Evolutionary conservation across 2,888 invertebrate species (phyloP).

Genomic region (Plagiodera versicolora): DNA sequence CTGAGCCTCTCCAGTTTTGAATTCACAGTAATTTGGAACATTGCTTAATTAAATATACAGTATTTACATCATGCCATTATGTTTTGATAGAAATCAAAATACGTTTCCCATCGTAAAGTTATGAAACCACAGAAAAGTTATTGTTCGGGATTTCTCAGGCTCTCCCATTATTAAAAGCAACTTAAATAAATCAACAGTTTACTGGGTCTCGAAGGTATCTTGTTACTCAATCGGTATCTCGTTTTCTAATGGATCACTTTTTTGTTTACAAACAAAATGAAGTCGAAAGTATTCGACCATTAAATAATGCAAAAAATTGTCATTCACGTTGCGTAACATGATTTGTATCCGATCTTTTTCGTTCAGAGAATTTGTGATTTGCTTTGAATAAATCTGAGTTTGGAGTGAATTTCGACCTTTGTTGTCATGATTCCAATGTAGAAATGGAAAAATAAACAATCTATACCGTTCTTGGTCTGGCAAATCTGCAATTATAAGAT

Average conservation of each 20-base stretch:
- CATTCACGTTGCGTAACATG: too few relatives aligned
- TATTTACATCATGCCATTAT: background rate
- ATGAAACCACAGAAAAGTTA: background rate
- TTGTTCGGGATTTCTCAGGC: conserved; percentile 3
- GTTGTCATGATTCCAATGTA: too few relatives aligned
- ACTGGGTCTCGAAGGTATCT: conserved; percentile 5
- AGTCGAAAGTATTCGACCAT: background rate
- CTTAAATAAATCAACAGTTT: conserved; percentile 3
- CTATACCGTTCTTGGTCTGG: too few relatives aligned
- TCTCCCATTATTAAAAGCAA: background rate
- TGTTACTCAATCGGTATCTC: conserved; percentile 7
- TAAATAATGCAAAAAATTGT: background rate
- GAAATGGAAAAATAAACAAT: too few relatives aligned
- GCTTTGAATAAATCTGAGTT: too few relatives aligned
- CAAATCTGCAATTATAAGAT: too few relatives aligned
- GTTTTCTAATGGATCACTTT: background rate
- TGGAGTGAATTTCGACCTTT: too few relatives aligned
- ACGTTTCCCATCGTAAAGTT: conserved; percentile 3
- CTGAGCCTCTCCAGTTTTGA: background rate
- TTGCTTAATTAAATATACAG: background rate
- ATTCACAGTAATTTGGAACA: background rate
- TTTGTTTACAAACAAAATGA: conserved; percentile 6
- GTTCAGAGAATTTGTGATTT: too few relatives aligned
- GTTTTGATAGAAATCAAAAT: conserved; percentile 3
- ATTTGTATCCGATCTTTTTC: background rate